These are phyloP conservation scores for Geopemphigus sp. DNA, from an alignment of 1,140 invertebrate species.

Conservation along the genomic window DNA sequence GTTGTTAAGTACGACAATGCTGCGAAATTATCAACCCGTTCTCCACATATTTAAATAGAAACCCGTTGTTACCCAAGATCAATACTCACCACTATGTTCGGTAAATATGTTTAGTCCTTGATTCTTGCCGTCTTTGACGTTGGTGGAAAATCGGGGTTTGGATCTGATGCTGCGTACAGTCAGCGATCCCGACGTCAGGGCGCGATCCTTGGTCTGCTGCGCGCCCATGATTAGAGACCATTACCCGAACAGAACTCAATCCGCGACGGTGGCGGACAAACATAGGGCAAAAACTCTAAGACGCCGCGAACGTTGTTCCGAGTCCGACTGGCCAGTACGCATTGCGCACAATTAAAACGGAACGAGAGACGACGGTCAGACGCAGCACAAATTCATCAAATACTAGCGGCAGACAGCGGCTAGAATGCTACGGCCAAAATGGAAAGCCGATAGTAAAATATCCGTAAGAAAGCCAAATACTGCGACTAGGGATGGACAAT, in stretches of 20 bases:
- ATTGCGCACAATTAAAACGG: neutral
- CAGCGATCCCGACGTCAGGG: constrained; percentile 58
- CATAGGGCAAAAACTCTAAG: constrained; percentile 5
- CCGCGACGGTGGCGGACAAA: constrained; percentile 1
- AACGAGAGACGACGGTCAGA: no score
- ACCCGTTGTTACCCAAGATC: no score
- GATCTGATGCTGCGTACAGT: constrained; percentile 67
- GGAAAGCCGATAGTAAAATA: neutral
- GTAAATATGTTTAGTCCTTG: constrained; percentile 85
- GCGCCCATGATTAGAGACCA: constrained; percentile 68
- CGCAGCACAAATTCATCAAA: neutral
- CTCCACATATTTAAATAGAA: no score
- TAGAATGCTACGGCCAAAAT: neutral
- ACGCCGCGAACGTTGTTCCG: neutral
- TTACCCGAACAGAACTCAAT: constrained; percentile 35
- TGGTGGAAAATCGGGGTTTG: constrained; percentile 62
- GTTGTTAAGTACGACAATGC: no score
- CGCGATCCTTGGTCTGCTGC: constrained; percentile 81
- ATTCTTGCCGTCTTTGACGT: constrained; percentile 72
- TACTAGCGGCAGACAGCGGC: neutral
- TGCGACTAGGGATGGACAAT: neutral
- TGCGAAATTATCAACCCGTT: no score
- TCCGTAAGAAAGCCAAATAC: neutral
- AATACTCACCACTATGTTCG: constrained; percentile 77
- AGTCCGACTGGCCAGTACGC: neutral